These are phyloP conservation scores for Dastarcus helophoroides DNA, from an alignment of 2,888 invertebrate species.

Conservation along the genomic window DNA sequence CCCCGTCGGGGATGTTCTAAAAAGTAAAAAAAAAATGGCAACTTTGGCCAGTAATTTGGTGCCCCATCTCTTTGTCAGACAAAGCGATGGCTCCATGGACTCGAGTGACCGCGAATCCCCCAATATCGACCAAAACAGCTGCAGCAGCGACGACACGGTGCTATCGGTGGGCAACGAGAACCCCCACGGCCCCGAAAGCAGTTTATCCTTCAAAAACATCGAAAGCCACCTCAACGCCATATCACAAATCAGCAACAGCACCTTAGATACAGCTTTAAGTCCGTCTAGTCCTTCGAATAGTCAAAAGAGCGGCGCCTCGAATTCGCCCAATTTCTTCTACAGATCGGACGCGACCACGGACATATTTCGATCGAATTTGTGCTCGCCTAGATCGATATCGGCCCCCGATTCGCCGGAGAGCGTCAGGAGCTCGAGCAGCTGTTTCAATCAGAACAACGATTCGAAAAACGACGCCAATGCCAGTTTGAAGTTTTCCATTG, in stretches of 20 bases:
- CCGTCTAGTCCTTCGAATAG: constrained; percentile 28
- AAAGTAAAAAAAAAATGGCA: too few species aligned
- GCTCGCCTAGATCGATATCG: constrained; percentile 23
- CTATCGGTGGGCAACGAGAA: constrained; percentile 72
- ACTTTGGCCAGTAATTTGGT: constrained; percentile 25
- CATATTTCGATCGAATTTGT: constrained; percentile 20
- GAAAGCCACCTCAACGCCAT: constrained; percentile 58
- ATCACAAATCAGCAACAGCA: constrained; percentile 49
- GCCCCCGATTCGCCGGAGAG: constrained; percentile 24
- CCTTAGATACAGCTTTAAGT: constrained; percentile 28
- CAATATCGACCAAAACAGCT: constrained; percentile 49
- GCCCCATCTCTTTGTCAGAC: constrained; percentile 25
- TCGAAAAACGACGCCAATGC: constrained; percentile 29
- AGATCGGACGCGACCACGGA: constrained; percentile 19
- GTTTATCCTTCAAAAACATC: constrained; percentile 51
- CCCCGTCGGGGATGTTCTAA: too few species aligned
- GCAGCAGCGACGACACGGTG: constrained; percentile 68
- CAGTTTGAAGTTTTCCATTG: constrained; percentile 59
- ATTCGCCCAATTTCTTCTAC: constrained; percentile 21
- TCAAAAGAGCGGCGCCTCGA: constrained; percentile 31
- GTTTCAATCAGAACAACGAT: constrained; percentile 22
- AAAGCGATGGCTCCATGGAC: constrained; percentile 31
- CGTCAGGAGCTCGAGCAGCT: constrained; percentile 23
- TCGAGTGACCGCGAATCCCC: constrained; percentile 31
- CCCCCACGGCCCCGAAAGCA: constrained; percentile 27